Conservation (phyloP, 2,888 invertebrate species). For the Melipona bicolor region DNA sequence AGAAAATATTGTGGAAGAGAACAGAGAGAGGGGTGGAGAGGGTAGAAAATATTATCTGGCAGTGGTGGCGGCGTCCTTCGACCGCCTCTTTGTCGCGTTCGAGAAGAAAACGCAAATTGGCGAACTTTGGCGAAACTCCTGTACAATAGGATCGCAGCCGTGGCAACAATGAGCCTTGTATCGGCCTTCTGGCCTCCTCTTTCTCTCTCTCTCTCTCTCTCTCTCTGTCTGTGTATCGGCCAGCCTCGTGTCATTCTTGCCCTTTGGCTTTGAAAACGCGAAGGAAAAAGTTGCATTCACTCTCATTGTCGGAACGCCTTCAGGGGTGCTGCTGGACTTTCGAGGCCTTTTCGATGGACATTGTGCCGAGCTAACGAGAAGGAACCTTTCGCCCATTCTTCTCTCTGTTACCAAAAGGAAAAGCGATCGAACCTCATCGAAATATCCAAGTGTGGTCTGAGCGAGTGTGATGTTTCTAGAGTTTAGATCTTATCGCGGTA, state of each 20-base stretch:
- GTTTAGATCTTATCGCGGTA: no score
- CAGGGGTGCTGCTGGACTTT: slow-evolving; percentile 26
- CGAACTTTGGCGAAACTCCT: slow-evolving; percentile 66
- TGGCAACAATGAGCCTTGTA: slow-evolving; percentile 66
- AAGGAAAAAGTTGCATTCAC: slow-evolving; percentile 61
- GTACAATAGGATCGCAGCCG: slow-evolving; percentile 58
- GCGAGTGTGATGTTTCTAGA: no score
- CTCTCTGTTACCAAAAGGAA: background rate
- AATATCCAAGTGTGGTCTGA: no score
- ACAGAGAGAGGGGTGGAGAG: background rate
- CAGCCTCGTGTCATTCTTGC: slow-evolving; percentile 42
- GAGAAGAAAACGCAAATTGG: slow-evolving; percentile 68
- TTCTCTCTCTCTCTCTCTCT: background rate
- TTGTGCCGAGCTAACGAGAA: slow-evolving; percentile 60
- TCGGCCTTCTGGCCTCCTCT: slow-evolving; percentile 28
- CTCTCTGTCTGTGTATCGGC: slow-evolving; percentile 14
- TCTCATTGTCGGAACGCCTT: slow-evolving; percentile 60
- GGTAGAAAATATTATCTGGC: slow-evolving; percentile 54
- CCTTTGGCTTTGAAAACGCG: slow-evolving; percentile 34
- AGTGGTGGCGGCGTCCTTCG: slow-evolving; percentile 31
- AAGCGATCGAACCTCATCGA: slow-evolving; percentile 38
- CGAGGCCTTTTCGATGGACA: slow-evolving; percentile 11
- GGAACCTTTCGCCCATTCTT: slow-evolving; percentile 37
- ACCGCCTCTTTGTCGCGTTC: slow-evolving; percentile 50
- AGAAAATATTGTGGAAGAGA: slow-evolving; percentile 25